Evolutionary conservation across 1,140 invertebrate species (phyloP).

Genomic region (Drosophila pallidifrons): DNA sequence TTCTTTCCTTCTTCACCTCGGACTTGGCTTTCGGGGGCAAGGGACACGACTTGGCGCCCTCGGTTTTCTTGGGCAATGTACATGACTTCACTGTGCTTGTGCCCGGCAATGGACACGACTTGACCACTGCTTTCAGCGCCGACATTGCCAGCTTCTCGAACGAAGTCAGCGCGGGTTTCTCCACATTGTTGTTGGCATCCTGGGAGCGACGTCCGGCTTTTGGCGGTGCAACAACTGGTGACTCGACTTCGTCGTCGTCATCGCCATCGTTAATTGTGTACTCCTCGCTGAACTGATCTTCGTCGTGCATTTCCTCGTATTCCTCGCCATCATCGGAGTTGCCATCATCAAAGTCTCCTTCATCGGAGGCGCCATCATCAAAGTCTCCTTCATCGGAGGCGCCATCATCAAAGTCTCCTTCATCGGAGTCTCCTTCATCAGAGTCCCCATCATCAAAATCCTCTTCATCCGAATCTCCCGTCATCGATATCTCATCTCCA

Average conservation of each 20-base stretch:
- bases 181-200: background rate
- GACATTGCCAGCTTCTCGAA: background rate
- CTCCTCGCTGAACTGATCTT: conserved; percentile 34
- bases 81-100: background rate
- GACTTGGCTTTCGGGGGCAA: background rate
- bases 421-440: background rate
- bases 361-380: background rate
- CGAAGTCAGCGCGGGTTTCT: background rate
- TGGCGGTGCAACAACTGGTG: background rate
- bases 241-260: background rate
- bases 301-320: conserved; percentile 5
- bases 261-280: conserved; percentile 8
- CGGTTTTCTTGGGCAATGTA: conserved; percentile 13
- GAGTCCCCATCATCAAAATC: background rate
- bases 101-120: conserved; percentile 36
- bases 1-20: background rate
- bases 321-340: background rate
- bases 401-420: background rate
- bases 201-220: background rate
- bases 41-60: background rate
- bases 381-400: background rate
- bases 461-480: background rate
- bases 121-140: background rate
- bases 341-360: background rate
- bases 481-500: background rate